Conservation (phyloP, 2,797 vertebrate genomes). For the Acanthornis magna region DNA sequence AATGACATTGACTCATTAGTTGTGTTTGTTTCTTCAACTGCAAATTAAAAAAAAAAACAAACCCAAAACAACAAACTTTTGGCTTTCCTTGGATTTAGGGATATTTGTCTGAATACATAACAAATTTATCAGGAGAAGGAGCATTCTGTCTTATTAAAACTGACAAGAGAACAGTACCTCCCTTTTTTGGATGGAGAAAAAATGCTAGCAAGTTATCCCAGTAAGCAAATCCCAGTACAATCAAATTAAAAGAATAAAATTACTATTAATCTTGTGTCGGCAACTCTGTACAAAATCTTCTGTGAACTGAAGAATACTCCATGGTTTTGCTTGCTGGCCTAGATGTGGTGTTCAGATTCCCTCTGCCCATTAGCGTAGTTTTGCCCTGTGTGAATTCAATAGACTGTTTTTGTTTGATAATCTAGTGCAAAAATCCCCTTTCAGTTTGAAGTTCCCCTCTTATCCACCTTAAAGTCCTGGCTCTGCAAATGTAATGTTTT, state of each 20-base stretch:
- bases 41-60: neutral
- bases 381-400: neutral
- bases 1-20: neutral
- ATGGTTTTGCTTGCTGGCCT: neutral
- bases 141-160: constrained; percentile 5
- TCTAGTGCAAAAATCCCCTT: neutral
- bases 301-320: neutral
- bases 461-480: neutral
- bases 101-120: neutral
- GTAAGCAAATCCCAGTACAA: neutral
- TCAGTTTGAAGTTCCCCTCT: neutral
- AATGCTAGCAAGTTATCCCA: neutral
- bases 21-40: constrained; percentile 21
- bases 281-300: neutral
- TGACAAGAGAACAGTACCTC: neutral
- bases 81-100: neutral
- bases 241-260: neutral
- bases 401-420: neutral
- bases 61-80: neutral
- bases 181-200: neutral
- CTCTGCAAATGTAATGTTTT: neutral
- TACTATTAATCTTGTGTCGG: neutral
- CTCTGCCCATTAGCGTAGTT: neutral
- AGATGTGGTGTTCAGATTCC: neutral
- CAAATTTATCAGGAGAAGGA: neutral